A percentile compares a stretch with the other conserved stretches of the same genome.
phyloP scores from a whole-genome alignment of 1,140 invertebrate genomes.

The Halesus radiatus region DNA sequence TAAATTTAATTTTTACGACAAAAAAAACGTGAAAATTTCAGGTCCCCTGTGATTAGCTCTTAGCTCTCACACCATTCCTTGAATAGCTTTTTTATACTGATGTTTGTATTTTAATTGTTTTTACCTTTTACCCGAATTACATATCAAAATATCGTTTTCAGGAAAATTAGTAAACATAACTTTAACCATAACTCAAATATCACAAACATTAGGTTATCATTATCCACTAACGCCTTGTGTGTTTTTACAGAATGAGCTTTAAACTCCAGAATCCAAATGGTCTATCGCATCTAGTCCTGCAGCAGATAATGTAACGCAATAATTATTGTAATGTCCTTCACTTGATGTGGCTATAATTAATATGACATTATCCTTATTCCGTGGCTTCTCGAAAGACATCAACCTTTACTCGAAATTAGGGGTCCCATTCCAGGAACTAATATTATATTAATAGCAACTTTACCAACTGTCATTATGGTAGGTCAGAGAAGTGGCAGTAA shows the following conservation, averaged over 20 bases:
- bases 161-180: too few relatives aligned
- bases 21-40: too few relatives aligned
- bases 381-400: slow-evolving; percentile 45
- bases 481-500: neutral
- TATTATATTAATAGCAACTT: slow-evolving; percentile 37
- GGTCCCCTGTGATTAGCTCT: too few relatives aligned
- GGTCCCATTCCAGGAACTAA: slow-evolving; percentile 29
- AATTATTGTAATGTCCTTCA: slow-evolving; percentile 42
- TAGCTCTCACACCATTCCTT: too few relatives aligned
- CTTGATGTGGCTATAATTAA: slow-evolving; percentile 45
- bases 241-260: slow-evolving; percentile 11
- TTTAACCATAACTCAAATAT: too few relatives aligned
- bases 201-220: neutral
- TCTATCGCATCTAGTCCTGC: neutral
- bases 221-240: neutral
- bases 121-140: too few relatives aligned
- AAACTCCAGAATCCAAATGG: slow-evolving; percentile 18
- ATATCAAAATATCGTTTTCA: too few relatives aligned
- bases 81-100: too few relatives aligned
- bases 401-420: slow-evolving; percentile 44
- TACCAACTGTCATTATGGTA: slow-evolving; percentile 16
- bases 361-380: slow-evolving; percentile 51
- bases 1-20: too few relatives aligned
- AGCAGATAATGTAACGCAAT: slow-evolving; percentile 3
- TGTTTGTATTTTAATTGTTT: too few relatives aligned